These are phyloP conservation scores for Denticeps clupeoides DNA, from an alignment of 2,797 vertebrate species.

Conservation along the genomic window DNA sequence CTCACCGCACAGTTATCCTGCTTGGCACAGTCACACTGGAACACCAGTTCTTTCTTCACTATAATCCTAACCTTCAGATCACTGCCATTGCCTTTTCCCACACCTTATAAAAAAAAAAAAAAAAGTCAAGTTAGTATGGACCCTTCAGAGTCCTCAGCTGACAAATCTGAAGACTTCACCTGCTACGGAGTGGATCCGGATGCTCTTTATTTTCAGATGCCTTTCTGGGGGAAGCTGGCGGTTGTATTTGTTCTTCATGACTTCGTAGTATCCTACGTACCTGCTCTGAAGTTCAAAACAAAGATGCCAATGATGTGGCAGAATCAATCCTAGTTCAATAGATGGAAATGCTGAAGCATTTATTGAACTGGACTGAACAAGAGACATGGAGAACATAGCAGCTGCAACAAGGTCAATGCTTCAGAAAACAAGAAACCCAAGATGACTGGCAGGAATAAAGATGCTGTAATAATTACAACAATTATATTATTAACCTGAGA, in stretches of 20 bases:
- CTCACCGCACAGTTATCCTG: slow-evolving; percentile 77
- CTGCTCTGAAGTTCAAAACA: slow-evolving; percentile 69
- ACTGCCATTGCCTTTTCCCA: slow-evolving; percentile 77
- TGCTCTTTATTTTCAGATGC: slow-evolving; percentile 66
- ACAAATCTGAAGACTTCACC: slow-evolving; percentile 50
- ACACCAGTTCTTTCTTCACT: slow-evolving; percentile 59
- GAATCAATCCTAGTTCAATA: no score
- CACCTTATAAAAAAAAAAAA: slow-evolving; percentile 49
- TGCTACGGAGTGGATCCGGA: slow-evolving; percentile 76
- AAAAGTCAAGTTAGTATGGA: no score
- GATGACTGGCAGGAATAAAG: no score
- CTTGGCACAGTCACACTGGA: slow-evolving; percentile 66
- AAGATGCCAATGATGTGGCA: no score
- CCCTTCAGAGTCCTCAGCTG: no score
- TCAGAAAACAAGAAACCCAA: no score
- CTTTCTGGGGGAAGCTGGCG: slow-evolving; percentile 69
- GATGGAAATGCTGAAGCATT: no score
- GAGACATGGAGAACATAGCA: no score
- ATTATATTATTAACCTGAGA: slow-evolving; percentile 92
- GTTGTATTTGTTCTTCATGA: slow-evolving; percentile 75
- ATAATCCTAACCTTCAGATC: slow-evolving; percentile 78
- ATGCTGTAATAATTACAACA: no score
- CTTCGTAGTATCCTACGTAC: slow-evolving; percentile 88
- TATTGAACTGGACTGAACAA: no score
- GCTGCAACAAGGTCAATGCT: no score